Evolutionary conservation across 1,140 invertebrate species (phyloP).

Genomic region (Pogonomyrmex californicus): DNA sequence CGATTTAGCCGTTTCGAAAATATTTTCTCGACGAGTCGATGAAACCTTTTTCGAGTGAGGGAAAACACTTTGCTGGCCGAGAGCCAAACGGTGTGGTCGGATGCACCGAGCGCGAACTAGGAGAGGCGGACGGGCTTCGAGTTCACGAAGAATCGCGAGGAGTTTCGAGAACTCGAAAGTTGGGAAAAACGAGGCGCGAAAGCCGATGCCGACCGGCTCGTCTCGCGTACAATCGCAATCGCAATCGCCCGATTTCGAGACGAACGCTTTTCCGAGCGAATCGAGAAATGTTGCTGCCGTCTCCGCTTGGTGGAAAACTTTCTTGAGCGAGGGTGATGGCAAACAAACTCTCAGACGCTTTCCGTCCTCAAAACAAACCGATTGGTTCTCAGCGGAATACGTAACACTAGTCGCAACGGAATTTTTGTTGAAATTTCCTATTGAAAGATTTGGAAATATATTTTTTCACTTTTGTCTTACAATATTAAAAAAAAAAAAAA

Average conservation of each 20-base stretch:
- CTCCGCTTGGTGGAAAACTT: slow-evolving; percentile 43
- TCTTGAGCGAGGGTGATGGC: slow-evolving; percentile 61
- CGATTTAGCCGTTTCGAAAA: slow-evolving; percentile 27
- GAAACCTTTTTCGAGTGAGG: slow-evolving; percentile 34
- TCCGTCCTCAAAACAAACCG: slow-evolving; percentile 53
- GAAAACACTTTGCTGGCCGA: slow-evolving; percentile 56
- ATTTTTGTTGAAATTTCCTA: not conserved
- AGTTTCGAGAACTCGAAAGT: slow-evolving; percentile 64
- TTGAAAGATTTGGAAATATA: not conserved
- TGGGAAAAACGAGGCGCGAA: slow-evolving; percentile 59
- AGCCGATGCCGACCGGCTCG: slow-evolving; percentile 67
- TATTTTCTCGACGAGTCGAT: slow-evolving; percentile 58
- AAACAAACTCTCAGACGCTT: slow-evolving; percentile 69
- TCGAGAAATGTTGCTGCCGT: slow-evolving; percentile 45
- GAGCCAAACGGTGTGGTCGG: slow-evolving; percentile 56
- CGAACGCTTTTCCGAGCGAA: slow-evolving; percentile 35
- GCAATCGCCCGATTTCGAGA: slow-evolving; percentile 59
- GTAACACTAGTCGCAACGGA: slow-evolving; percentile 26
- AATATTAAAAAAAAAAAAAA: not conserved
- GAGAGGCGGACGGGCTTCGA: not conserved
- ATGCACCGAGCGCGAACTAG: slow-evolving; percentile 11
- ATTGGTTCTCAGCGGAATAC: slow-evolving; percentile 38
- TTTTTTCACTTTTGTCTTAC: not conserved
- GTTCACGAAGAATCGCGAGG: slow-evolving; percentile 46
- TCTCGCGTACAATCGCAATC: slow-evolving; percentile 56